Base-by-base conservation (phyloP, 2,113 vertebrate genomes). In the Hystrix brachyura region DNA sequence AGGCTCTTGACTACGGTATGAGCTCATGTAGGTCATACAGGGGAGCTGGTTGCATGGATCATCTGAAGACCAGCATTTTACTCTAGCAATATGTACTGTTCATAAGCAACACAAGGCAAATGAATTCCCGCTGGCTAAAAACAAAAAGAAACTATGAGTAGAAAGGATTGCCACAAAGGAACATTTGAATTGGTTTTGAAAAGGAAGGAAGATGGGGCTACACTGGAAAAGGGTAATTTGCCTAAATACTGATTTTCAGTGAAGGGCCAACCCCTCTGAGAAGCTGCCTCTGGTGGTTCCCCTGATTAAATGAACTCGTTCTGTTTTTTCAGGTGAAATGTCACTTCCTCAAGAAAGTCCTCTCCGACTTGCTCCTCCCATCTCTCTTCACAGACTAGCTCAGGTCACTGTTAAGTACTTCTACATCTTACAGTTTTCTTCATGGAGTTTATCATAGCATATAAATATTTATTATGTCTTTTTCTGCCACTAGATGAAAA, bases 121-220 rank as follows among this genome's bases (percentile, higher is more conserved):
- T n/a, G 4, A 32, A 81, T 72, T 60, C 60, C 48, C 55, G 67
- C 1, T 25, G 60, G 53, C 21, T 78, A 48, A 84, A 92, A 80
- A 95, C 46, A 71, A 67, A 84, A 86, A 85, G 29, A 91, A 94
- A 53, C 43, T 84, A 80, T 71, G 43, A 97, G n/a, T 59, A 86
- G 43, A 81, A 88, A 59, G 81, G 64, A 65, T 13, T 34, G 8
- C 57, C 38, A 89, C 5, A 88, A 48, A 69, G 17, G 6, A 46
- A 23, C 15, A 64, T 86, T 57, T 88, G 62, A 91, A 67, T 64
- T 76, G 7, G 14, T 69, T 80, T 90, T 84, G 67, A 71, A 78
- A 96, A 87, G 91, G 79, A 94, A 96, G 92, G 92, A 76, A 87
- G 69, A n/a, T 17, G 90, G n/a, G 51, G 9, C 27, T 85, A 62